Evolutionary conservation across 2,113 vertebrate species (phyloP).

Genomic region (Stictonetta naevosa): DNA sequence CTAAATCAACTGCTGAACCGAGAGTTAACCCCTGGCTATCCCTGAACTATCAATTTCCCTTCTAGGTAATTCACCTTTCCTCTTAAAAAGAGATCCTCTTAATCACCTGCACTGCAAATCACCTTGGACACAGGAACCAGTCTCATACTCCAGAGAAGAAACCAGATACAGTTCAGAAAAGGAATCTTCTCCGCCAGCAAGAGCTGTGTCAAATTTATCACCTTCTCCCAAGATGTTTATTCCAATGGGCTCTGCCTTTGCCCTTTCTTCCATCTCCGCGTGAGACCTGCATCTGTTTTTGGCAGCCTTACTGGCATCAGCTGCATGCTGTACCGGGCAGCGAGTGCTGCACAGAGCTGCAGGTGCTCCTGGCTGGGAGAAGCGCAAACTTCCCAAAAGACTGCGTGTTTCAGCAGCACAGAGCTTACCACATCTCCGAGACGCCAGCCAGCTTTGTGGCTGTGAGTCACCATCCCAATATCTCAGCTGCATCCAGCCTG

Average conservation of each 20-base stretch:
- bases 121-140: background rate
- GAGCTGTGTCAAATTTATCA: background rate
- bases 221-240: background rate
- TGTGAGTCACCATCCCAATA: constrained; percentile 19
- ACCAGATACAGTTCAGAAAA: background rate
- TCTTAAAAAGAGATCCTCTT: background rate
- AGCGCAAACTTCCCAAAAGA: background rate
- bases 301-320: background rate
- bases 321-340: background rate
- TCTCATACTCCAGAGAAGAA: background rate
- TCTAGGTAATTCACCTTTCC: background rate
- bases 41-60: background rate
- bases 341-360: background rate
- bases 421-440: background rate
- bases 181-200: background rate
- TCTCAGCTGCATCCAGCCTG: constrained; percentile 10
- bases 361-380: background rate
- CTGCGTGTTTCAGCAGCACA: background rate
- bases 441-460: background rate
- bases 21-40: background rate
- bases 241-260: background rate
- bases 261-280: background rate
- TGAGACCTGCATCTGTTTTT: background rate
- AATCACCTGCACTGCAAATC: background rate
- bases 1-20: background rate